phyloP scores from a whole-genome alignment of 1,140 invertebrate species.

The Temnothorax curvispinosus region DNA sequence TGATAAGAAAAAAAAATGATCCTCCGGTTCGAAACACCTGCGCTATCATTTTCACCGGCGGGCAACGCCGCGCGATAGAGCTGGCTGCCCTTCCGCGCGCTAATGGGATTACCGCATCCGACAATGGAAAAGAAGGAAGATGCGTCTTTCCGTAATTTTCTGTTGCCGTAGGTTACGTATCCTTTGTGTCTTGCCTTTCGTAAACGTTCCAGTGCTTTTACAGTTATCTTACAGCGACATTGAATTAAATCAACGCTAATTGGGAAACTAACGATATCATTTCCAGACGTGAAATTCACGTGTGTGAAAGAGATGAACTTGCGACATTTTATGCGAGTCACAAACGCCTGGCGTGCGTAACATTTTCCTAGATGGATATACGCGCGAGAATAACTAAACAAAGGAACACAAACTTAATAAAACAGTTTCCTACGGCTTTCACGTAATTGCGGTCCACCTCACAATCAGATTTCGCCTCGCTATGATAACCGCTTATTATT shows the following conservation, averaged over 20 bases:
- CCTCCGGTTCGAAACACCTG: neutral
- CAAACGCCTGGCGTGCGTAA: neutral
- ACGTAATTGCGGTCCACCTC: neutral
- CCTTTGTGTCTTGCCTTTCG: neutral
- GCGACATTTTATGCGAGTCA: neutral
- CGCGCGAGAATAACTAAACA: slow-evolving; percentile 20
- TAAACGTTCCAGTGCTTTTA: neutral
- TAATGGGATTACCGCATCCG: neutral
- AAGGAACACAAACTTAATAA: neutral
- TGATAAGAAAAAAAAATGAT: slow-evolving; percentile 40
- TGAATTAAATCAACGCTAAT: neutral
- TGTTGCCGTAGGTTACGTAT: neutral
- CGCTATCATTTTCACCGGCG: neutral
- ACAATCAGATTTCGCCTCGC: neutral
- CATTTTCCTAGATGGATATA: neutral
- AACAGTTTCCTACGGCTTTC: neutral
- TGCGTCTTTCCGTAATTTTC: neutral
- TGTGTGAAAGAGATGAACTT: slow-evolving; percentile 28
- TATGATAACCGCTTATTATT: neutral
- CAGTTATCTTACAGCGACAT: neutral
- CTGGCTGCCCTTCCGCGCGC: neutral
- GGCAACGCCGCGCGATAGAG: neutral
- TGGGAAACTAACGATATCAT: neutral
- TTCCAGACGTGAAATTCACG: neutral
- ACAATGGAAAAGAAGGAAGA: neutral